A percentile compares a stretch with the other conserved stretches of the same genome.
phyloP scores from a whole-genome alignment of 2,888 invertebrate genomes.

The Pyrrhosoma nymphula region DNA sequence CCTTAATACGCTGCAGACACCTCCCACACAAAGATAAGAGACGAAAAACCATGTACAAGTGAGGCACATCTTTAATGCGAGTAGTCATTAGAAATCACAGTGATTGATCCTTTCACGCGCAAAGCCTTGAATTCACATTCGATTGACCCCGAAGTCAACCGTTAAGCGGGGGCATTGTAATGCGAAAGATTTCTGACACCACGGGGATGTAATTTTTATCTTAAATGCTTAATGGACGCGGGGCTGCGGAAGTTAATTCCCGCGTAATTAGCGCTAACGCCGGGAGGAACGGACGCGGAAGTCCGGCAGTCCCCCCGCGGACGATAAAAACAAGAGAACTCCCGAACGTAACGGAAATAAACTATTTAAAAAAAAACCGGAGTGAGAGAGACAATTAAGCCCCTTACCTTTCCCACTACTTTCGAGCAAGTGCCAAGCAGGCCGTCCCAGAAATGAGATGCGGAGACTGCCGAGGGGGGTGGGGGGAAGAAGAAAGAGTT shows the following conservation, averaged over 20 bases:
- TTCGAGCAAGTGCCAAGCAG: not conserved
- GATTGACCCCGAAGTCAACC: not conserved
- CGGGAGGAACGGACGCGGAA: not conserved
- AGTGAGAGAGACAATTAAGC: slow-evolving; percentile 1
- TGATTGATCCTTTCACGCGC: not conserved
- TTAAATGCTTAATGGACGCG: not conserved
- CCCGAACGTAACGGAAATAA: slow-evolving; percentile 5
- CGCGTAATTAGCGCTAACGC: not conserved
- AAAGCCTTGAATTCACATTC: not conserved
- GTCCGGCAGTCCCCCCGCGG: not conserved
- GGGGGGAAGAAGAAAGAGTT: not conserved
- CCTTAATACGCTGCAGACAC: too few species aligned
- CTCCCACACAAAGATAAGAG: too few species aligned
- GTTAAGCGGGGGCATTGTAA: not conserved
- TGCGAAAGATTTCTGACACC: not conserved
- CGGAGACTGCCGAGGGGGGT: not conserved
- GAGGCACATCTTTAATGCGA: not conserved
- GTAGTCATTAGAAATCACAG: not conserved
- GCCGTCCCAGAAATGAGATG: slow-evolving; percentile 2
- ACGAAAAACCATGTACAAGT: too few species aligned
- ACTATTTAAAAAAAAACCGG: slow-evolving; percentile 5
- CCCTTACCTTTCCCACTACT: slow-evolving; percentile 24
- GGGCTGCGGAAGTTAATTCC: not conserved
- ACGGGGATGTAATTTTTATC: not conserved
- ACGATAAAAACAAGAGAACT: not conserved